These are phyloP conservation scores for Leptinotarsa tumamoca DNA, from an alignment of 2,888 invertebrate species.

Conservation along the genomic window DNA sequence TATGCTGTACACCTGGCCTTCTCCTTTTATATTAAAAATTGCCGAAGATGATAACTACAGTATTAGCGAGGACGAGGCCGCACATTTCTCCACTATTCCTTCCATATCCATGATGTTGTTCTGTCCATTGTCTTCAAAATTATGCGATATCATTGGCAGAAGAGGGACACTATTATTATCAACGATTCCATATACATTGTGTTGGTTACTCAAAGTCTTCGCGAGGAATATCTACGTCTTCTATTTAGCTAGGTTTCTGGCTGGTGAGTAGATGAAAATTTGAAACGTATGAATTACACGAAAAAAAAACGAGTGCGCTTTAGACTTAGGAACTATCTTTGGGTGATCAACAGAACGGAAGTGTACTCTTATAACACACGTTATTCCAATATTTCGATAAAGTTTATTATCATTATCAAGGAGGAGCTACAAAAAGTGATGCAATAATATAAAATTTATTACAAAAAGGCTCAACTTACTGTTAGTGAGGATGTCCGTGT, in stretches of 20 bases:
- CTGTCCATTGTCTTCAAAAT: conserved; percentile 50
- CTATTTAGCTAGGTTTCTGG: conserved; percentile 54
- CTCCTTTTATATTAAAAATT: conserved; percentile 59
- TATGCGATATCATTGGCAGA: conserved; percentile 56
- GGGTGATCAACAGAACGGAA: too few relatives aligned
- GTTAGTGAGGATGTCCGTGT: too few relatives aligned
- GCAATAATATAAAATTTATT: too few relatives aligned
- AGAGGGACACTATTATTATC: conserved; percentile 54
- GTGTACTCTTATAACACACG: too few relatives aligned
- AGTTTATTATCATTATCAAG: too few relatives aligned
- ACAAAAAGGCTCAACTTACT: too few relatives aligned
- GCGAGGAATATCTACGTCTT: conserved; percentile 54
- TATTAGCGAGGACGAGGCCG: conserved; percentile 59
- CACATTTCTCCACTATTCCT: conserved; percentile 59
- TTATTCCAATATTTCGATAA: too few relatives aligned
- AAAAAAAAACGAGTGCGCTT: too few relatives aligned
- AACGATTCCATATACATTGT: conserved; percentile 53
- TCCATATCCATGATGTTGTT: conserved; percentile 54
- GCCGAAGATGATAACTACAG: conserved; percentile 53
- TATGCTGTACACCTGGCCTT: conserved; percentile 56
- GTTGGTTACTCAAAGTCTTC: conserved; percentile 51
- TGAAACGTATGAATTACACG: too few relatives aligned
- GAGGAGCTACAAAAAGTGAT: too few relatives aligned
- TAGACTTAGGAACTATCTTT: too few relatives aligned
- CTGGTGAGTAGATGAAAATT: conserved; percentile 38